Conservation (phyloP, 1,140 invertebrate species). For the Caenorhabditis inopinata region DNA sequence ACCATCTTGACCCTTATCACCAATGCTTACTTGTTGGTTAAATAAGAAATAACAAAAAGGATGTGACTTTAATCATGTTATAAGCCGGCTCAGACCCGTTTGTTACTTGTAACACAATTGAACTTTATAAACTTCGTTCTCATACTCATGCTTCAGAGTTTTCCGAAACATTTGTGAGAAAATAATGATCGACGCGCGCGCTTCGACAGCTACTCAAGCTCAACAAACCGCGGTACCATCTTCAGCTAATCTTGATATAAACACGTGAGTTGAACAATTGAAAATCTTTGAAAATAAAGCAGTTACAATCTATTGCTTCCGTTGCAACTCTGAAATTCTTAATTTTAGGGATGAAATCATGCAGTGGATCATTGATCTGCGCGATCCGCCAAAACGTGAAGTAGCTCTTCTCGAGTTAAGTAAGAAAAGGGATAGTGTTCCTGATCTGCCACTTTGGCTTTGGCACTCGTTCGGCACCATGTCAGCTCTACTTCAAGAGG, state of each 20-base stretch:
- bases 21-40: too few species aligned
- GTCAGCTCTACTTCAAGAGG: constrained; percentile 84
- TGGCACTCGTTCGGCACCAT: constrained; percentile 99
- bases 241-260: constrained; percentile 16
- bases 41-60: too few species aligned
- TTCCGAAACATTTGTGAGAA: too few species aligned
- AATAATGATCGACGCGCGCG: constrained; percentile 21
- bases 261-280: constrained; percentile 10
- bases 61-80: too few species aligned
- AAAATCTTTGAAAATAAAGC: neutral
- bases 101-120: too few species aligned
- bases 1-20: too few species aligned
- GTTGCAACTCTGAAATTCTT: too few species aligned
- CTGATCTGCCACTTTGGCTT: constrained; percentile 91
- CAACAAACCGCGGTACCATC: constrained; percentile 35
- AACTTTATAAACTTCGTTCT: too few species aligned
- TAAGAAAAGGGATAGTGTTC: constrained; percentile 93
- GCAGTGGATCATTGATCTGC: constrained; percentile 91
- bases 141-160: too few species aligned
- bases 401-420: constrained; percentile 92
- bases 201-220: constrained; percentile 41
- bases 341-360: constrained; percentile 77
- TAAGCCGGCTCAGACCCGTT: too few species aligned
- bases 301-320: too few species aligned
- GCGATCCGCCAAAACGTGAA: constrained; percentile 88